A percentile compares a stretch with the other conserved stretches of the same genome.
phyloP scores from a whole-genome alignment of 2,888 invertebrate species.

The Eupsilia transversa region DNA sequence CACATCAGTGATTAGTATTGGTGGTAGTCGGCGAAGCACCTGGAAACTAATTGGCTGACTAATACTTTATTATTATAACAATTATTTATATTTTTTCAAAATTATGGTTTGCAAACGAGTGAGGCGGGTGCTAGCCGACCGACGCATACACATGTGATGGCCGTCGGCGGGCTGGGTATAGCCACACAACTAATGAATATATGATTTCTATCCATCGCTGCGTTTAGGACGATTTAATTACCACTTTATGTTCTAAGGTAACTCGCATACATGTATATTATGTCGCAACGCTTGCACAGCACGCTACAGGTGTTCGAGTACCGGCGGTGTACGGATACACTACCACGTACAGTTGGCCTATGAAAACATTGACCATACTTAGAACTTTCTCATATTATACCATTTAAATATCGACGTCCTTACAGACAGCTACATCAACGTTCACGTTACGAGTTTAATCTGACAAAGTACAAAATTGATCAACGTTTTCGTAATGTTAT shows the following conservation, averaged over 20 bases:
- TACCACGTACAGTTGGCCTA: constrained; percentile 13
- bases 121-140: constrained; percentile 47
- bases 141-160: constrained; percentile 13
- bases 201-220: constrained; percentile 88
- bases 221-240: constrained; percentile 94
- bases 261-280: constrained; percentile 82
- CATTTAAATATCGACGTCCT: not conserved
- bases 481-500: constrained; percentile 20
- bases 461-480: constrained; percentile 27
- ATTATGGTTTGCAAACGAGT: constrained; percentile 10
- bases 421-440: not conserved
- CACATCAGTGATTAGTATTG: constrained; percentile 38
- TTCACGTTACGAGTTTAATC: constrained; percentile 3
- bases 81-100: constrained; percentile 20
- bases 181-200: constrained; percentile 73
- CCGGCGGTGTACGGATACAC: not conserved
- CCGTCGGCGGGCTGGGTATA: constrained; percentile 15
- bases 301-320: constrained; percentile 65
- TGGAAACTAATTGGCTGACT: constrained; percentile 20
- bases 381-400: constrained; percentile 1
- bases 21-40: constrained; percentile 48
- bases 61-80: not conserved
- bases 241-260: constrained; percentile 95
- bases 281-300: constrained; percentile 80
- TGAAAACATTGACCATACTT: constrained; percentile 15